These are phyloP conservation scores for Priocnemis perturbator DNA, from an alignment of 2,888 invertebrate genomes.

Conservation along the genomic window DNA sequence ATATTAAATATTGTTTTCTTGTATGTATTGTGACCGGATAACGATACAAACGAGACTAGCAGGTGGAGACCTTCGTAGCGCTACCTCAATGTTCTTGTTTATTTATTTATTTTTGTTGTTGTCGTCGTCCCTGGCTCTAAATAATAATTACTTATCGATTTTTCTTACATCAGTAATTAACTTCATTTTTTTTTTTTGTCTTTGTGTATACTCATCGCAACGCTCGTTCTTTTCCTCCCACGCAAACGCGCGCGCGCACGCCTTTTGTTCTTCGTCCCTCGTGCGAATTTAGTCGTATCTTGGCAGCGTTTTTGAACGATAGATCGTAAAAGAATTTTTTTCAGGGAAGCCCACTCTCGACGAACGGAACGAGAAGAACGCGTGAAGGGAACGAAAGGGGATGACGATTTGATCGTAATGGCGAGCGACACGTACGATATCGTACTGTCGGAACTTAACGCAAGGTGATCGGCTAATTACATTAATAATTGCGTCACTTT, in stretches of 20 bases:
- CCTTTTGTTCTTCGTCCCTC: constrained; percentile 6
- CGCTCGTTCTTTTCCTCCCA: constrained; percentile 18
- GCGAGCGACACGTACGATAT: too few relatives aligned
- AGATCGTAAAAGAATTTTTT: constrained; percentile 58
- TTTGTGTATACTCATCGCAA: constrained; percentile 15
- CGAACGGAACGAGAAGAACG: constrained; percentile 13
- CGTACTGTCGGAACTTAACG: too few relatives aligned
- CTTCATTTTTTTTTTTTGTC: constrained; percentile 25
- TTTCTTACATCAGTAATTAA: constrained; percentile 50
- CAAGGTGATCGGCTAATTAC: too few relatives aligned
- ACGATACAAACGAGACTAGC: constrained; percentile 74
- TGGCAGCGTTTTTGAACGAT: constrained; percentile 68
- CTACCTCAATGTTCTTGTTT: constrained; percentile 50
- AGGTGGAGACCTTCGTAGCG: constrained; percentile 70
- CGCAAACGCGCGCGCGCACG: background rate
- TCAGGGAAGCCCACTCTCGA: constrained; percentile 65
- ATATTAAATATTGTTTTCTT: constrained; percentile 72
- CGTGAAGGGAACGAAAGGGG: constrained; percentile 33
- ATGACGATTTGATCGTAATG: constrained; percentile 18
- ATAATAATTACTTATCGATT: constrained; percentile 61
- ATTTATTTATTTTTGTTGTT: constrained; percentile 2
- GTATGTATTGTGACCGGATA: constrained; percentile 73
- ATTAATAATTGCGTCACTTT: too few relatives aligned
- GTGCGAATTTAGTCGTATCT: constrained; percentile 35
- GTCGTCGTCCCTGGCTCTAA: constrained; percentile 65